Evolutionary conservation across 1,140 invertebrate species (phyloP), one percentile per base, ranked within the genome.

Genomic region (Neodiprion pinetum): DNA sequence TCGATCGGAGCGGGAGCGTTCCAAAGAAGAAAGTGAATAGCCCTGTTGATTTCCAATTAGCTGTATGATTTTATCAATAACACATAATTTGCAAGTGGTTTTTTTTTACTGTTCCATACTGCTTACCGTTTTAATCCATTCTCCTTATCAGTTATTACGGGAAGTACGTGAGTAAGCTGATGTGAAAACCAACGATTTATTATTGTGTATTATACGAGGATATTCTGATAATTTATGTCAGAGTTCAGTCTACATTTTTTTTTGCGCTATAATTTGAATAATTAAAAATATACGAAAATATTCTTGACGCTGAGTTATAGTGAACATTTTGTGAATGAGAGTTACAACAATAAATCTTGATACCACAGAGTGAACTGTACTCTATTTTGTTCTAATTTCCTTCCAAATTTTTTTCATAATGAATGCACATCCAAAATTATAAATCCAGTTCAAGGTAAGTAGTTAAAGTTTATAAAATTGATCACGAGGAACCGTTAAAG

Each of bases 21-120:
- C 88, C 11, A 91, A 91, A 75, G 90, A 91, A 74, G 90, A 91
- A n/a, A 90, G 90, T 69, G 90, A 91, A 86, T 91, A 83, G 86
- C 74, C n/a, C 7, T 61, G 53, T 61, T 14, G 4, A 61, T 61
- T 61, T 17, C 53, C 53, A 61, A 61, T 61, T 17, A 5, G n/a
- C 53, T 61, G 53, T 61, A 61, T 40, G 28, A 40, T 40, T 40
- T 40, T 40, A 61, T 61, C 53, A 17, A 17, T 61, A 61, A 61
- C n/a, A 61, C n/a, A 17, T 14, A 61, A 9, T 61, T 61, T 5
- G 53, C n/a, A 17, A 12, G 53, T 17, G 53, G 11, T 61, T 61
- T 61, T 12, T 10, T 61, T 17, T 61, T 61, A 61, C 28, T 61
- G 7, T 40, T 3, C 28, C 28, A 61, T 61, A 61, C 11, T 61